A percentile compares a stretch with the other conserved stretches of the same genome.
These are phyloP conservation scores for Colossoma macropomum DNA, from an alignment of 2,113 vertebrate genomes.

Conservation along the genomic window DNA sequence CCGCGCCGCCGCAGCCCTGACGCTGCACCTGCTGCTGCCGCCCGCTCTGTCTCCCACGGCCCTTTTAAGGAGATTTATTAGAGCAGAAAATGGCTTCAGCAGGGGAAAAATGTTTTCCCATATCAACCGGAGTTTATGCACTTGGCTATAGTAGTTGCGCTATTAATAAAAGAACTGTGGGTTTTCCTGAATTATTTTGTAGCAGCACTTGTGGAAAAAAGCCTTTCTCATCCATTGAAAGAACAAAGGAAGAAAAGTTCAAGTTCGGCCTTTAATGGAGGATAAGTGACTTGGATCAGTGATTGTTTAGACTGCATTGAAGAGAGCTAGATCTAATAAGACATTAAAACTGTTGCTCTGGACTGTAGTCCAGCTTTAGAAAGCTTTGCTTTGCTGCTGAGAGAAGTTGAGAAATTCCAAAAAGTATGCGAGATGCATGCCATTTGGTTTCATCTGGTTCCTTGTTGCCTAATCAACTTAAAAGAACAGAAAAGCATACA, in stretches of 20 bases:
- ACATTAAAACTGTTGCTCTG: no score
- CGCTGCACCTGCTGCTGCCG: conserved; percentile 28
- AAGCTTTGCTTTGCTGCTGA: not conserved
- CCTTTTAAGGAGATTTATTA: conserved; percentile 36
- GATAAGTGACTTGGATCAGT: no score
- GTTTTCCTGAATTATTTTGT: not conserved
- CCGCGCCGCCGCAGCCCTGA: not conserved
- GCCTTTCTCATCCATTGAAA: not conserved
- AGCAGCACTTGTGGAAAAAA: not conserved
- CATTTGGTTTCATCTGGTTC: not conserved
- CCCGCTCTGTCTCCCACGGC: conserved; percentile 10
- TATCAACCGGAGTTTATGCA: not conserved
- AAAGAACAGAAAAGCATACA: not conserved
- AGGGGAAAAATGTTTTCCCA: not conserved
- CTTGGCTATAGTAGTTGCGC: not conserved
- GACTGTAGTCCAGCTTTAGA: no score
- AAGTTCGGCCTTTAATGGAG: no score
- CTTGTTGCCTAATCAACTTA: not conserved
- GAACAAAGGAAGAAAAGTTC: no score
- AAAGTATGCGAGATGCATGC: not conserved
- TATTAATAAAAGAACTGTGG: not conserved
- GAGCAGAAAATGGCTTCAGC: conserved; percentile 23
- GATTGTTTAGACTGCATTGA: no score
- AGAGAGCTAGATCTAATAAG: no score
- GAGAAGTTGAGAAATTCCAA: not conserved